These are phyloP conservation scores for Rapana venosa DNA, from an alignment of 2,888 invertebrate species.

Conservation along the genomic window DNA sequence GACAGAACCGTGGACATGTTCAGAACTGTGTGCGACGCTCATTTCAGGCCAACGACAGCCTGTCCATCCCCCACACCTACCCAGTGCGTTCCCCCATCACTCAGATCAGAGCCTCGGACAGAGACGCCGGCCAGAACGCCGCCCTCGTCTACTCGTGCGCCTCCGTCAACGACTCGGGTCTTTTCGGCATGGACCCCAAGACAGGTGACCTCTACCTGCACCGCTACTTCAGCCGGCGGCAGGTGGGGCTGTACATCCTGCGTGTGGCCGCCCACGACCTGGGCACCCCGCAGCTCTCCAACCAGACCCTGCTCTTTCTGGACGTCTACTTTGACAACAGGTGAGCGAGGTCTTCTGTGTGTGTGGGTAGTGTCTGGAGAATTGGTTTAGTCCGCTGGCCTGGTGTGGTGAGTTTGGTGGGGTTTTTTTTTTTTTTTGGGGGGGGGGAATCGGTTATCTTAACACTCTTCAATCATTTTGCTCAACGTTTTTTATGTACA, in stretches of 20 bases:
- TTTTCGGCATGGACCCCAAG: slow-evolving; percentile 77
- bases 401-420: no score
- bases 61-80: slow-evolving; percentile 61
- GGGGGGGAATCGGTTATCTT: no score
- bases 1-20: background rate
- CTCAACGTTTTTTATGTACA: no score
- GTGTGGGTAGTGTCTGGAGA: background rate
- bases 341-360: background rate
- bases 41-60: slow-evolving; percentile 60
- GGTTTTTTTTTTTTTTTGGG: no score
- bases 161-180: slow-evolving; percentile 79
- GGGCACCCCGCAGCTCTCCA: slow-evolving; percentile 46
- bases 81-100: slow-evolving; percentile 62
- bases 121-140: slow-evolving; percentile 94
- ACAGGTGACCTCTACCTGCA: slow-evolving; percentile 75
- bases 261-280: slow-evolving; percentile 46
- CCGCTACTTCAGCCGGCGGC: slow-evolving; percentile 18
- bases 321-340: slow-evolving; percentile 53
- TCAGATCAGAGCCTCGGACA: slow-evolving; percentile 90
- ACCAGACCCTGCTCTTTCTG: slow-evolving; percentile 47
- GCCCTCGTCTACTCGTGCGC: slow-evolving; percentile 96
- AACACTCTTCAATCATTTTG: no score
- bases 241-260: slow-evolving; percentile 47
- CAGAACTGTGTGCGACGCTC: background rate
- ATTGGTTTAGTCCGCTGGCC: background rate